phyloP scores from a whole-genome alignment of 30 jellyfish, hydroid and myxozoan species.

The Aurelia coerulea region DNA sequence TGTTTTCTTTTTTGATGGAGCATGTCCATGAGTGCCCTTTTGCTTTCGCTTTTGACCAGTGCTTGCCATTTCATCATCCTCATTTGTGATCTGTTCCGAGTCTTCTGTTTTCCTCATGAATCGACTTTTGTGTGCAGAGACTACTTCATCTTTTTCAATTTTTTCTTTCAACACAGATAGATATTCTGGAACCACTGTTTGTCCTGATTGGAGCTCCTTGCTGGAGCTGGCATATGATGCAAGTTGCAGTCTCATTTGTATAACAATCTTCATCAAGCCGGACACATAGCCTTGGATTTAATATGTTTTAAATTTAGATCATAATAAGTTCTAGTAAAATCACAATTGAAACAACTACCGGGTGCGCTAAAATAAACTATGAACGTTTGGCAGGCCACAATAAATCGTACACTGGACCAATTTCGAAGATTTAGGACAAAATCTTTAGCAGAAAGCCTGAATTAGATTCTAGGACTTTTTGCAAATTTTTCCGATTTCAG shows the following conservation, averaged over 20 bases:
- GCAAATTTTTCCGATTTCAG: no score
- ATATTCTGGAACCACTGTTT: background rate
- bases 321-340: no score
- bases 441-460: no score
- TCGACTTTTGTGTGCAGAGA: conserved; percentile 2
- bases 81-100: background rate
- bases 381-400: no score
- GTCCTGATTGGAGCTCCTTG: background rate
- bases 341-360: background rate
- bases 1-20: no score
- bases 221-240: conserved; percentile 7
- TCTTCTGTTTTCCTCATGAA: conserved; percentile 3
- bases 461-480: no score
- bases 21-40: background rate
- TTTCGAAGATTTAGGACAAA: no score
- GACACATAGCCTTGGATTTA: conserved; percentile 10
- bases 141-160: conserved; percentile 1
- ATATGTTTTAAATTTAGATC: background rate
- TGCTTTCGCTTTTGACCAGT: background rate
- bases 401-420: no score
- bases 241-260: conserved; percentile 1
- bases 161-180: conserved; percentile 6
- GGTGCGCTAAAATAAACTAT: no score
- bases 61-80: background rate
- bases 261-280: conserved; percentile 8